A percentile compares a stretch with the other conserved stretches of the same genome.
phyloP scores from a whole-genome alignment of 2,888 invertebrate genomes.

The Amiota communis region DNA sequence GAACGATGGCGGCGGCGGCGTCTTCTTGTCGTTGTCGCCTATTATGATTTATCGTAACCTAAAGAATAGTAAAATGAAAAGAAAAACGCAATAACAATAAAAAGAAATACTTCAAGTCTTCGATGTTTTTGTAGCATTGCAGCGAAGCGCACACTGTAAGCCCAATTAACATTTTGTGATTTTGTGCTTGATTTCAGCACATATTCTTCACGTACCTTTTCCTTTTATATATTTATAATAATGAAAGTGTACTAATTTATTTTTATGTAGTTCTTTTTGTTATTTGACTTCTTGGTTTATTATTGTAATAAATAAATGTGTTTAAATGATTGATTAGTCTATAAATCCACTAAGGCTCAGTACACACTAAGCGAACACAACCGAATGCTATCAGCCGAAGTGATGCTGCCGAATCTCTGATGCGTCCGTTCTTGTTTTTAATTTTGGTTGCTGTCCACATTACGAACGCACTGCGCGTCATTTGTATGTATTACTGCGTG shows the following conservation, averaged over 20 bases:
- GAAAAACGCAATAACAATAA: not conserved
- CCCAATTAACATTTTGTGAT: constrained; percentile 59
- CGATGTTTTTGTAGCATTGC: not conserved
- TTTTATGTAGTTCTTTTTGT: constrained; percentile 8
- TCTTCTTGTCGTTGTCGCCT: constrained; percentile 24
- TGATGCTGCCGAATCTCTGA: too few relatives aligned
- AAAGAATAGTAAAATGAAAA: not conserved
- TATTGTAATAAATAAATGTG: not conserved
- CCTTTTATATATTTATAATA: too few relatives aligned
- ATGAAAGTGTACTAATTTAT: not conserved
- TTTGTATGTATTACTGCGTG: too few relatives aligned
- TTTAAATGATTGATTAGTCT: too few relatives aligned
- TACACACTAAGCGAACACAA: too few relatives aligned
- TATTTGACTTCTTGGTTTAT: not conserved
- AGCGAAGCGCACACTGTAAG: constrained; percentile 39
- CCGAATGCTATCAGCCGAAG: too few relatives aligned
- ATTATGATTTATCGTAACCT: constrained; percentile 19
- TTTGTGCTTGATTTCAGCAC: constrained; percentile 30
- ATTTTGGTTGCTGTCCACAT: too few relatives aligned
- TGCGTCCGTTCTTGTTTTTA: too few relatives aligned
- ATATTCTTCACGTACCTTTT: too few relatives aligned
- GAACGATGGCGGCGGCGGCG: not conserved
- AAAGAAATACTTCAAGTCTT: not conserved
- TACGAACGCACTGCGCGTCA: too few relatives aligned
- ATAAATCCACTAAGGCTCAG: too few relatives aligned